phyloP scores from a whole-genome alignment of 1,140 invertebrate species.

The Zaprionus ghesquierei region DNA sequence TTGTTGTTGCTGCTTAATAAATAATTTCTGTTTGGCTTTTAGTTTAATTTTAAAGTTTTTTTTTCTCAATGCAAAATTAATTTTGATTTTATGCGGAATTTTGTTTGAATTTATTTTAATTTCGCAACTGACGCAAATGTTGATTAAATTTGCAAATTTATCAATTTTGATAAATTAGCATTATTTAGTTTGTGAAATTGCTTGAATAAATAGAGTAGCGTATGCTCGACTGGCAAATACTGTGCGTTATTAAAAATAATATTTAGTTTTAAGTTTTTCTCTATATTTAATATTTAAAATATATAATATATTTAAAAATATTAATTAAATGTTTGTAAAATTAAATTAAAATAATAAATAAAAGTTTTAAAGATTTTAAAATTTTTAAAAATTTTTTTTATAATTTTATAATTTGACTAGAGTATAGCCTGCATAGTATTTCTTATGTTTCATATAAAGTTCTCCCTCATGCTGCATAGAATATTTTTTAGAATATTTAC shows the following conservation, averaged over 20 bases:
- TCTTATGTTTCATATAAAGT: too few relatives aligned
- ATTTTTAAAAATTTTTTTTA: too few relatives aligned
- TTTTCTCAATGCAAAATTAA: not conserved
- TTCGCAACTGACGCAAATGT: not conserved
- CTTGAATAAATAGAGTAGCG: not conserved
- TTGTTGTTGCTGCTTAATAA: conserved; percentile 8
- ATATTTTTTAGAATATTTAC: too few relatives aligned
- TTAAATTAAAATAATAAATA: too few relatives aligned
- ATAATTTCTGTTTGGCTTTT: not conserved
- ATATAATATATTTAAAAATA: too few relatives aligned
- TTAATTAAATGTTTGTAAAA: too few relatives aligned
- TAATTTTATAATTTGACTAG: too few relatives aligned
- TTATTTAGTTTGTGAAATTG: not conserved
- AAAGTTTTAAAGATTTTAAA: too few relatives aligned
- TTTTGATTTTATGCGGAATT: not conserved
- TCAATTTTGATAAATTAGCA: not conserved
- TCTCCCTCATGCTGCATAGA: not conserved
- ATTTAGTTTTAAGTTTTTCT: too few relatives aligned
- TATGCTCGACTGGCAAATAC: not conserved
- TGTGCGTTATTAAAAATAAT: not conserved
- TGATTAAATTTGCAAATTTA: conserved; percentile 3
- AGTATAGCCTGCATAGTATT: too few relatives aligned
- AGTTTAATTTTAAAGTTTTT: not conserved
- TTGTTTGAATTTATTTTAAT: not conserved
- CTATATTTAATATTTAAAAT: too few relatives aligned